Percentiles rank a stretch among this genome's conserved stretches.
These are phyloP conservation scores for Haplochromis burtoni DNA, from an alignment of 2,113 vertebrate genomes.

Conservation along the genomic window DNA sequence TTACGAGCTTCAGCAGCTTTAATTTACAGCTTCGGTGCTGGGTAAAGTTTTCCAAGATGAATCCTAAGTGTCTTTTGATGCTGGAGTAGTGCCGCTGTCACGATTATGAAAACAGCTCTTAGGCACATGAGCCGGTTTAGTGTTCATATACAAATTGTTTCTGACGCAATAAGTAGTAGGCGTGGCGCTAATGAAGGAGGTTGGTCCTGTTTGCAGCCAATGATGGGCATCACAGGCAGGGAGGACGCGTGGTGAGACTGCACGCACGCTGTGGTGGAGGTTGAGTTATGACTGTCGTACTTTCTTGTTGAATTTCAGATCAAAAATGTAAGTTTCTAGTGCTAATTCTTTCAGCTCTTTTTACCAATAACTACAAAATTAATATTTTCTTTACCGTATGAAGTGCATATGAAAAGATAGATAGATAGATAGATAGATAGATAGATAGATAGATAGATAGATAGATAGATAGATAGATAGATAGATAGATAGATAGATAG, in stretches of 20 bases:
- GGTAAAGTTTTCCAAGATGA: background rate
- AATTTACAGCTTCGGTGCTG: background rate
- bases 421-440: background rate
- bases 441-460: background rate
- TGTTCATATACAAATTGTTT: background rate
- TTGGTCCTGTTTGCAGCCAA: background rate
- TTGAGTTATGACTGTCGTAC: background rate
- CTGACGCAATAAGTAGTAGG: slow-evolving; percentile 15
- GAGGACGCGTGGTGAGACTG: background rate
- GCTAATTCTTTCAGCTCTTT: no score
- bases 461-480: background rate
- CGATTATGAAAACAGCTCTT: background rate
- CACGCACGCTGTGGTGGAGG: background rate
- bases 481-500: background rate
- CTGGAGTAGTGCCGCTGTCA: background rate
- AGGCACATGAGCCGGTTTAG: background rate
- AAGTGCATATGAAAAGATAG: background rate
- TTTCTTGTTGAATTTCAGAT: background rate
- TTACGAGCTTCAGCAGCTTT: background rate
- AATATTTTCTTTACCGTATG: background rate
- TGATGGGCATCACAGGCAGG: background rate
- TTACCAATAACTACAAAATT: background rate
- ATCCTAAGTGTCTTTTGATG: background rate
- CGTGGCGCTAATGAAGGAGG: background rate
- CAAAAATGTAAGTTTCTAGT: background rate